Percentiles rank a stretch among this genome's conserved stretches.
Evolutionary conservation across 2,113 vertebrate species (phyloP).

Genomic region (Eonycteris spelaea): DNA sequence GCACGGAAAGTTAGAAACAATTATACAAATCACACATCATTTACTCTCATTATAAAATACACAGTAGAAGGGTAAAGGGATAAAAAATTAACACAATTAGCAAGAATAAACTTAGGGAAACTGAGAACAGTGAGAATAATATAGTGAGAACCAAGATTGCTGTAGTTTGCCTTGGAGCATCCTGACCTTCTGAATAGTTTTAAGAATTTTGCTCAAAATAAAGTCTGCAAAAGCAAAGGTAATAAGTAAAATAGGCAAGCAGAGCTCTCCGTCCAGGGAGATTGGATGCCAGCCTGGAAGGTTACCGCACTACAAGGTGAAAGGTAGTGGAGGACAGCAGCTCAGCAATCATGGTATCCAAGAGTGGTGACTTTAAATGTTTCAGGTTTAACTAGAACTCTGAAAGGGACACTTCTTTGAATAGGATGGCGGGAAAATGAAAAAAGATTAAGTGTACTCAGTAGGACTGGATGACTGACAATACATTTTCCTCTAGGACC

Average conservation of each 20-base stretch:
- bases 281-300: not conserved
- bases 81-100: not conserved
- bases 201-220: constrained; percentile 27
- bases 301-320: not conserved
- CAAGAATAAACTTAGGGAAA: not conserved
- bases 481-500: not conserved
- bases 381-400: constrained; percentile 24
- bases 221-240: not conserved
- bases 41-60: not conserved
- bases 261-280: not conserved
- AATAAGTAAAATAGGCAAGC: not conserved
- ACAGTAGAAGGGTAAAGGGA: not conserved
- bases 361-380: not conserved
- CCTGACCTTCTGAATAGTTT: not conserved
- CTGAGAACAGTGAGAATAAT: not conserved
- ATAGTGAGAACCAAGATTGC: not conserved
- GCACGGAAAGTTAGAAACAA: constrained; percentile 5
- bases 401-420: constrained; percentile 33
- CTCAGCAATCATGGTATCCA: not conserved
- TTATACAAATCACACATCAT: not conserved
- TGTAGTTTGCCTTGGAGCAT: not conserved
- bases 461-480: not conserved
- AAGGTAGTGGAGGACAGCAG: not conserved
- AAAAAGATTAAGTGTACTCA: not conserved
- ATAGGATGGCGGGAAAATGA: not conserved